phyloP scores from a whole-genome alignment of 2,113 vertebrate genomes.

The Nicator chloris region DNA sequence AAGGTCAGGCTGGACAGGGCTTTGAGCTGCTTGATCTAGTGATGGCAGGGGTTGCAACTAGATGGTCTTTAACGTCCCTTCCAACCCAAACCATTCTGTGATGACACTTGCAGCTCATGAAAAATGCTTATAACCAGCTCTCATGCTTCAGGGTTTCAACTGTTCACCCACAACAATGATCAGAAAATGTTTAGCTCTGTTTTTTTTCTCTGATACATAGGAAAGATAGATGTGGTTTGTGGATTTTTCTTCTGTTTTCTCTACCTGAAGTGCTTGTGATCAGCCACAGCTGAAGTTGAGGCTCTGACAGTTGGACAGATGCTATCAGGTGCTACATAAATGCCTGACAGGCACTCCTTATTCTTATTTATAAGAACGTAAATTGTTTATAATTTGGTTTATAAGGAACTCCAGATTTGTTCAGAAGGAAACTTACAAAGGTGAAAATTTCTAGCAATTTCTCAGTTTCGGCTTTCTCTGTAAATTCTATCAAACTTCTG shows the following conservation, averaged over 20 bases:
- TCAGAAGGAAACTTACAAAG: not conserved
- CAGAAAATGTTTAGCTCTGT: not conserved
- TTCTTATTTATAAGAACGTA: not conserved
- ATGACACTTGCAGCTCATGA: not conserved
- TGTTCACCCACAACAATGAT: not conserved
- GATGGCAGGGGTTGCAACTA: not conserved
- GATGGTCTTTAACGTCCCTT: not conserved
- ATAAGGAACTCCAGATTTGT: not conserved
- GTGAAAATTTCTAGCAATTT: not conserved
- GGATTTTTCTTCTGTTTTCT: not conserved
- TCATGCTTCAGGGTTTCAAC: not conserved
- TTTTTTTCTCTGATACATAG: not conserved
- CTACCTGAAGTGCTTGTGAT: not conserved
- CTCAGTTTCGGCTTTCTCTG: not conserved
- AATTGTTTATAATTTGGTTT: not conserved
- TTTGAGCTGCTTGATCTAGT: not conserved
- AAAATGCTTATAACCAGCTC: not conserved
- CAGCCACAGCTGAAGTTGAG: not conserved
- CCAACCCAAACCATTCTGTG: not conserved
- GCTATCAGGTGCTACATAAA: not conserved
- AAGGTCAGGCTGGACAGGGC: not conserved
- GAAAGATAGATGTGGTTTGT: not conserved
- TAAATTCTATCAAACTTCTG: not conserved
- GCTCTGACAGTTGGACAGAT: not conserved
- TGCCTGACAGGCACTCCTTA: not conserved